Percentiles rank a stretch among this genome's conserved stretches.
Evolutionary conservation across 2,888 invertebrate genomes (phyloP).

Genomic region (Terebella lapidaria): DNA sequence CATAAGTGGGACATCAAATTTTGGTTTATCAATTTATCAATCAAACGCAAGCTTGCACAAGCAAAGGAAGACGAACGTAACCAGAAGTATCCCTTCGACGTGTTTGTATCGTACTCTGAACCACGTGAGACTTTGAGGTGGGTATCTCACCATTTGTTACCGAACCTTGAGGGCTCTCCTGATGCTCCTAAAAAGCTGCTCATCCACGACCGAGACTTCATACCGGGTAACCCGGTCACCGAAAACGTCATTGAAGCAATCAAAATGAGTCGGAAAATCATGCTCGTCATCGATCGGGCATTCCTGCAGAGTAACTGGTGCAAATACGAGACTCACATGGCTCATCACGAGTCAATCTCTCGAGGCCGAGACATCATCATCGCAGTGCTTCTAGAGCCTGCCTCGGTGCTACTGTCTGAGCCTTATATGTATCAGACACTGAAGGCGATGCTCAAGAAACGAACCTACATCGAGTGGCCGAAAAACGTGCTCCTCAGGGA

Average conservation of each 20-base stretch:
- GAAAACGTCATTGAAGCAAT: not conserved
- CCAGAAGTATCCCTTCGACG: not conserved
- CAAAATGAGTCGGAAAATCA: not conserved
- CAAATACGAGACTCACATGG: not conserved
- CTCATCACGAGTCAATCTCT: not conserved
- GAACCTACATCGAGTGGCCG: not conserved
- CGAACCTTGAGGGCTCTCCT: not conserved
- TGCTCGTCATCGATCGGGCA: not conserved
- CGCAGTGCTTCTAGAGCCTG: not conserved
- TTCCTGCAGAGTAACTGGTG: constrained; percentile 4
- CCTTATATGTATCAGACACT: not conserved
- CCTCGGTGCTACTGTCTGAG: not conserved
- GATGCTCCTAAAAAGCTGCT: not conserved
- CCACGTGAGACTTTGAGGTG: not conserved
- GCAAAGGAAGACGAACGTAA: not conserved
- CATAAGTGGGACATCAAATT: not conserved
- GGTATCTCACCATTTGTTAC: not conserved
- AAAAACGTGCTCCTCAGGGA: not conserved
- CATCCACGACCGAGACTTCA: constrained; percentile 2
- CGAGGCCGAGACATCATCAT: not conserved
- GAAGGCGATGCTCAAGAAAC: not conserved
- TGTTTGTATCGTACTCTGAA: not conserved
- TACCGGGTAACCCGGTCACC: not conserved
- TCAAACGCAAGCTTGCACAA: not conserved
- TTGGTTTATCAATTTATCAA: not conserved